Conservation (phyloP, 1,140 invertebrate genomes). For the Drosophila jambulina region DNA sequence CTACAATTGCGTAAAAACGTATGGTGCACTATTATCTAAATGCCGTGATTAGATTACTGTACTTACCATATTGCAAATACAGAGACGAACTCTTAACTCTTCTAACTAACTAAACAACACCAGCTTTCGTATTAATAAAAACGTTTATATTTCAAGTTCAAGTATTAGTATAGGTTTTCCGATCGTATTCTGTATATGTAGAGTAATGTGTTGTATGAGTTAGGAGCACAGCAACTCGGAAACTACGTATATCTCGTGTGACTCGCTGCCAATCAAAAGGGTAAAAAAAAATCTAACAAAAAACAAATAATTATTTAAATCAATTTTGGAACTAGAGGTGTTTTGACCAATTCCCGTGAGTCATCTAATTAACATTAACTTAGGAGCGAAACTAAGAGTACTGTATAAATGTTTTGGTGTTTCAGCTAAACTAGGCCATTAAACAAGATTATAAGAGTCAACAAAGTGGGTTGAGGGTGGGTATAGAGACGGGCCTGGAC, state of each 20-base stretch:
- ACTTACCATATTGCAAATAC: conserved; percentile 7
- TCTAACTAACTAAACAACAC: neutral
- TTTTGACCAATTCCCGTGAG: conserved; percentile 30
- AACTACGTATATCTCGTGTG: conserved; percentile 46
- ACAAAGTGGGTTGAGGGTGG: conserved; percentile 34
- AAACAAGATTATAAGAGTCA: conserved; percentile 54
- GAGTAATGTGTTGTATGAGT: conserved; percentile 58
- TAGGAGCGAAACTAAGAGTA: conserved; percentile 63
- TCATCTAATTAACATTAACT: conserved; percentile 57
- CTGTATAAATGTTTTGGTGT: conserved; percentile 47
- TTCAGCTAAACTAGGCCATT: conserved; percentile 55
- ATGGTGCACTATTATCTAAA: conserved; percentile 8
- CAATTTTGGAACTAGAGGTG: conserved; percentile 28
- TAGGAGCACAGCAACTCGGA: conserved; percentile 54
- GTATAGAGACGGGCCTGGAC: neutral
- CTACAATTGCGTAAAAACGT: neutral
- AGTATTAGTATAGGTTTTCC: conserved; percentile 61
- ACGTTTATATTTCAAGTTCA: conserved; percentile 77
- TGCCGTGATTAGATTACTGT: conserved; percentile 10
- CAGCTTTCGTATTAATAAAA: conserved; percentile 65
- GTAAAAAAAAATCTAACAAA: neutral
- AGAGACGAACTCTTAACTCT: neutral
- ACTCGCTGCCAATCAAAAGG: conserved; percentile 1
- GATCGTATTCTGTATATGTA: conserved; percentile 40
- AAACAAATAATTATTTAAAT: conserved; percentile 2